These are phyloP conservation scores for Luperina nickerlii DNA, from an alignment of 2,888 invertebrate genomes.

Conservation along the genomic window DNA sequence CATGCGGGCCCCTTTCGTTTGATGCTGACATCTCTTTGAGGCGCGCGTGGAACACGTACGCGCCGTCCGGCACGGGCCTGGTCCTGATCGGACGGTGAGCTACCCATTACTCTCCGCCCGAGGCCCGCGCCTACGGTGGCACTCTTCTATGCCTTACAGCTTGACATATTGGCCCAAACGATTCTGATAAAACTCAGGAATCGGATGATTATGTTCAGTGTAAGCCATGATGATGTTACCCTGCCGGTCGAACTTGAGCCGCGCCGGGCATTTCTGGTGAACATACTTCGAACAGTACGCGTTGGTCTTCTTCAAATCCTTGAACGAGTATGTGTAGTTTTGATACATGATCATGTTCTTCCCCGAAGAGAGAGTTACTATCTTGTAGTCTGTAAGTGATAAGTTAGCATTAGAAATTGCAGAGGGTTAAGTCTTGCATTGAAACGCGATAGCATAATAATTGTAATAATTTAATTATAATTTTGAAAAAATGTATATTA, in stretches of 20 bases:
- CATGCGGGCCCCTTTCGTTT: too few species aligned
- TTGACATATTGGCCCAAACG: slow-evolving; percentile 29
- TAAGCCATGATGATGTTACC: slow-evolving; percentile 28
- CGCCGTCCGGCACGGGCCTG: too few species aligned
- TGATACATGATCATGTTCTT: slow-evolving; percentile 55
- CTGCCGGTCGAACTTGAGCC: slow-evolving; percentile 35
- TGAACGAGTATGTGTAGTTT: slow-evolving; percentile 54
- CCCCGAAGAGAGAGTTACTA: slow-evolving; percentile 37
- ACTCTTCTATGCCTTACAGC: background rate
- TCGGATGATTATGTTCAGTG: slow-evolving; percentile 47
- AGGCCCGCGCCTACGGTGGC: too few species aligned
- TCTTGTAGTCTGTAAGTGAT: slow-evolving; percentile 31
- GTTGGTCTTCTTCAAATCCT: slow-evolving; percentile 30
- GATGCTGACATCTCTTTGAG: too few species aligned
- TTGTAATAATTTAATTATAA: too few species aligned
- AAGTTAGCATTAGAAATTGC: background rate
- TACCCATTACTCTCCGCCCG: too few species aligned
- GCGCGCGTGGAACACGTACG: too few species aligned
- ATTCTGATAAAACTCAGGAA: slow-evolving; percentile 23
- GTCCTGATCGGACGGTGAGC: too few species aligned
- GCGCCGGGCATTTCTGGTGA: slow-evolving; percentile 46
- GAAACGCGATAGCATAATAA: background rate
- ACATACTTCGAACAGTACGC: slow-evolving; percentile 56
- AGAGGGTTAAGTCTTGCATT: background rate
- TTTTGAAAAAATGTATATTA: background rate